A percentile compares a stretch with the other conserved stretches of the same genome.
phyloP scores from a whole-genome alignment of 1,140 invertebrate species.

The Sitobion miscanthi region DNA sequence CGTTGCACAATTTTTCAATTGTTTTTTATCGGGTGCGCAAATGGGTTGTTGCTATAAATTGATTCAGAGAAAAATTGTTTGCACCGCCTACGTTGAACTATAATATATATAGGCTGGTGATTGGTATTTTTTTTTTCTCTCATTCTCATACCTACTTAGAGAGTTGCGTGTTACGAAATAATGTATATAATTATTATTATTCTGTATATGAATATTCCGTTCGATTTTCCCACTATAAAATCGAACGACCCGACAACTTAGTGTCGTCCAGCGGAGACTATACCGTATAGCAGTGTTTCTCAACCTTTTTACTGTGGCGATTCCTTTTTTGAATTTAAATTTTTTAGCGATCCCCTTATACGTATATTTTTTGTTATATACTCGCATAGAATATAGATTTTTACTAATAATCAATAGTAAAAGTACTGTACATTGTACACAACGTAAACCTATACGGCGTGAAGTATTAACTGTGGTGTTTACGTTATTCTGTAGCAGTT shows the following conservation, averaged over 20 bases:
- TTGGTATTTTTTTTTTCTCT: neutral
- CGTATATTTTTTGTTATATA: no score
- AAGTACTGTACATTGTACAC: no score
- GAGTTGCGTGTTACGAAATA: neutral
- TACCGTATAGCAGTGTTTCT: neutral
- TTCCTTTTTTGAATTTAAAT: no score
- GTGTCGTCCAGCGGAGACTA: neutral
- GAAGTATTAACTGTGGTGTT: slow-evolving; percentile 19
- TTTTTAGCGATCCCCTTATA: no score
- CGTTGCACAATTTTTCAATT: no score
- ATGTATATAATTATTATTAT: no score
- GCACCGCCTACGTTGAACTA: neutral
- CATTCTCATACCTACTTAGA: neutral
- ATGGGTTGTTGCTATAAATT: no score
- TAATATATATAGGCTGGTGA: neutral
- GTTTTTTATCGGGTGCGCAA: no score
- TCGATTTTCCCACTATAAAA: neutral
- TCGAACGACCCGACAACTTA: neutral
- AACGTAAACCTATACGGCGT: no score
- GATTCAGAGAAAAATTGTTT: neutral
- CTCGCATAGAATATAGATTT: no score
- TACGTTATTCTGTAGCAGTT: slow-evolving; percentile 68
- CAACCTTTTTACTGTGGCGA: no score
- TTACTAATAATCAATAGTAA: no score
- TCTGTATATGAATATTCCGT: neutral